These are phyloP conservation scores for Andrena minutula DNA, from an alignment of 2,888 invertebrate genomes.

Conservation along the genomic window DNA sequence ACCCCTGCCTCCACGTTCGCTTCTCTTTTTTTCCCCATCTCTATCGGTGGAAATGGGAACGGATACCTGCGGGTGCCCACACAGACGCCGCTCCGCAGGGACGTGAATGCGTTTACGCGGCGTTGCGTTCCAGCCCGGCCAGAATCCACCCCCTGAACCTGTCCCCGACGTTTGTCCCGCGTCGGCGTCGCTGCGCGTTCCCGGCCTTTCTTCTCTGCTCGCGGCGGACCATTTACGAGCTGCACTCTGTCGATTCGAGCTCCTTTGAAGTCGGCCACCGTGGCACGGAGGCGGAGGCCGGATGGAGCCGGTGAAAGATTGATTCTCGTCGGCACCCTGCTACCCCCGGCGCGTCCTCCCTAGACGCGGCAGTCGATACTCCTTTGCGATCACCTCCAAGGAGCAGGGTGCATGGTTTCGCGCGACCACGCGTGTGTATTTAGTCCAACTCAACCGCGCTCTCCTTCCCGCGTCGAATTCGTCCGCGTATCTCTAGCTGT, in stretches of 20 bases:
- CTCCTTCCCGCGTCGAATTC: neutral
- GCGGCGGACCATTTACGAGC: constrained; percentile 39
- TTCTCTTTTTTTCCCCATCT: constrained; percentile 15
- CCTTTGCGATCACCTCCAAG: neutral
- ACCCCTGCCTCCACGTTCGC: neutral
- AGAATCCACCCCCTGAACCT: constrained; percentile 11
- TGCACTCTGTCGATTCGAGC: constrained; percentile 33
- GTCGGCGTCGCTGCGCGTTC: constrained; percentile 1
- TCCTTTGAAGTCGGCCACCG: constrained; percentile 53
- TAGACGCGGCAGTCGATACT: constrained; percentile 1
- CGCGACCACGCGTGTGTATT: constrained; percentile 7
- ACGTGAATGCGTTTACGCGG: constrained; percentile 35
- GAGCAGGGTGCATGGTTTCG: neutral
- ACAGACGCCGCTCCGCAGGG: constrained; percentile 2
- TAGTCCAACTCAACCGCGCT: neutral
- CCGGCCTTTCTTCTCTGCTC: constrained; percentile 24
- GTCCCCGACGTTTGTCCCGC: constrained; percentile 15
- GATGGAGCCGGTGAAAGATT: constrained; percentile 50
- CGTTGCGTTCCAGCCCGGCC: constrained; percentile 1
- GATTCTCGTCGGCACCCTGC: constrained; percentile 28
- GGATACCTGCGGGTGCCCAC: constrained; percentile 42
- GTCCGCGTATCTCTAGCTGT: constrained; percentile 22
- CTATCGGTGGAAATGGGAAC: constrained; percentile 27
- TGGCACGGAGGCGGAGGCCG: neutral
- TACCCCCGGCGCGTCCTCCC: neutral